A percentile compares a stretch with the other conserved stretches of the same genome.
Conservation (phyloP, 2,797 vertebrate species). For the Tapera naevia region DNA sequence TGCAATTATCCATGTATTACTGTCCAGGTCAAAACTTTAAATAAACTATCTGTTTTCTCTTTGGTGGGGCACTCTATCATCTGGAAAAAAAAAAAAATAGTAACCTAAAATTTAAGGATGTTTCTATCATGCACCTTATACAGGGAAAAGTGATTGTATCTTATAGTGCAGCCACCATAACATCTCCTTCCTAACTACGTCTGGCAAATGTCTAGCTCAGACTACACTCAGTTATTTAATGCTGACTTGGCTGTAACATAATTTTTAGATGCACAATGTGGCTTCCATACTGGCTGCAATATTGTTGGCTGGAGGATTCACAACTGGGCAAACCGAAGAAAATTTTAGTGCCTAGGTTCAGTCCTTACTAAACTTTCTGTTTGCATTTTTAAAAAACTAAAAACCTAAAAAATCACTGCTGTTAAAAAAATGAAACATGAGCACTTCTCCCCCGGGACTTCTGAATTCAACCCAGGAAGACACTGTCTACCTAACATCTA, state of each 20-base stretch:
- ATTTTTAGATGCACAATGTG: background rate
- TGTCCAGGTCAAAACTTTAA: background rate
- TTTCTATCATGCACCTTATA: background rate
- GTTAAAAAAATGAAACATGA: background rate
- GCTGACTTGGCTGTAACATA: background rate
- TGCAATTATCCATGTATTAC: background rate
- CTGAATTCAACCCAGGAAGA: background rate
- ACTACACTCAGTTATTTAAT: background rate
- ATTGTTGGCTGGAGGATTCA: background rate
- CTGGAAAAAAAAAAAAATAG: conserved; percentile 21
- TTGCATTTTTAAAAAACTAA: background rate
- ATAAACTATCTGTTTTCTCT: background rate
- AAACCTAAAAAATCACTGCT: background rate
- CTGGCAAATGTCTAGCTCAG: background rate
- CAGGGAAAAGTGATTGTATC: background rate
- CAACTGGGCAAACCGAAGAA: background rate
- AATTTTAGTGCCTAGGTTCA: background rate
- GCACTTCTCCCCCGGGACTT: background rate
- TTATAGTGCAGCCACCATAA: background rate
- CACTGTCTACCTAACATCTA: background rate
- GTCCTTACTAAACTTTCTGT: background rate
- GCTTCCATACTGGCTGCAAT: background rate
- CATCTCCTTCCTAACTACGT: background rate
- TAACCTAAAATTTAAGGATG: background rate
- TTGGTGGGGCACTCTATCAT: background rate